phyloP scores from a whole-genome alignment of 1,140 invertebrate species.

The Ceratina japonica region DNA sequence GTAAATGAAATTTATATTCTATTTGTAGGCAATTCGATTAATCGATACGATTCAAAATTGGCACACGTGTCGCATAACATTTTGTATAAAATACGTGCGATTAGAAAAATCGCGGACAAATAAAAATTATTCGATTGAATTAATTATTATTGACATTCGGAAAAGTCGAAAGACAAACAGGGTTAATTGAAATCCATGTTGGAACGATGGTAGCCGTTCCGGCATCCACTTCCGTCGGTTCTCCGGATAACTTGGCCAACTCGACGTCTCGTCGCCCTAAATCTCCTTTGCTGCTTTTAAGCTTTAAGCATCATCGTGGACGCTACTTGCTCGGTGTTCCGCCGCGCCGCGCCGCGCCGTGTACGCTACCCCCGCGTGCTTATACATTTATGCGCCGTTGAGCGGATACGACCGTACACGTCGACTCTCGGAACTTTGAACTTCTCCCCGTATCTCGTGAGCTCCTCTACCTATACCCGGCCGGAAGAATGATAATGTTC shows the following conservation, averaged over 20 bases:
- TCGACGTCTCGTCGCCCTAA: slow-evolving; percentile 18
- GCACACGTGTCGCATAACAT: too few relatives aligned
- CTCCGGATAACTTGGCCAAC: slow-evolving; percentile 21
- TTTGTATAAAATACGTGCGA: too few relatives aligned
- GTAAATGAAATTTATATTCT: too few relatives aligned
- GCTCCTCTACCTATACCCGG: too few relatives aligned
- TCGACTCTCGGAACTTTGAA: slow-evolving; percentile 15
- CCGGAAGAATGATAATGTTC: neutral
- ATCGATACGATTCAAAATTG: too few relatives aligned
- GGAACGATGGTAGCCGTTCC: too few relatives aligned
- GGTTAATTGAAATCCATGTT: too few relatives aligned
- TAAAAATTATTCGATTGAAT: too few relatives aligned
- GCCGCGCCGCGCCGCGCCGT: neutral
- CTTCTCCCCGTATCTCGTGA: neutral
- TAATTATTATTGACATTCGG: too few relatives aligned
- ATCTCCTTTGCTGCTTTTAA: slow-evolving; percentile 43
- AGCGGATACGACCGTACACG: slow-evolving; percentile 11
- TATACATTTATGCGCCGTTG: slow-evolving; percentile 28
- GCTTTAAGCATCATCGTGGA: slow-evolving; percentile 39
- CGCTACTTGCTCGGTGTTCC: slow-evolving; percentile 30
- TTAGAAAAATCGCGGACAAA: too few relatives aligned
- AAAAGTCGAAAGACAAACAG: too few relatives aligned
- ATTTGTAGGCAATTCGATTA: too few relatives aligned
- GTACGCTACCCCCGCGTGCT: slow-evolving; percentile 10
- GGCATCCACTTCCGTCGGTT: slow-evolving; percentile 3